A percentile compares a stretch with the other conserved stretches of the same genome.
phyloP scores from a whole-genome alignment of 2,113 vertebrate genomes.

The Zosterops japonicus region DNA sequence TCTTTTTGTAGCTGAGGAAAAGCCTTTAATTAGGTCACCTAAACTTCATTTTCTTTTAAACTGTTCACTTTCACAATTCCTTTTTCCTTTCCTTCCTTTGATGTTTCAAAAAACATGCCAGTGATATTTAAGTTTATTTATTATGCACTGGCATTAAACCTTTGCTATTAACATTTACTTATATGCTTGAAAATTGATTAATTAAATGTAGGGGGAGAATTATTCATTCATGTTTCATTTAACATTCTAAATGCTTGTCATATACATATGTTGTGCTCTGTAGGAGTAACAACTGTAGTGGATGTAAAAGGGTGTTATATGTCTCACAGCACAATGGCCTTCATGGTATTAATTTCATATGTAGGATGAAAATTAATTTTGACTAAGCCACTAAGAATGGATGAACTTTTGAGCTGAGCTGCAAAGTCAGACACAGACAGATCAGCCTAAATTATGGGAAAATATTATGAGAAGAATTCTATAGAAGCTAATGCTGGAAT shows the following conservation, averaged over 20 bases:
- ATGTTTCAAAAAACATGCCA: constrained; percentile 69
- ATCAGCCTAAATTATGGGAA: not conserved
- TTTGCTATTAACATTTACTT: constrained; percentile 76
- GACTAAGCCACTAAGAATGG: not conserved
- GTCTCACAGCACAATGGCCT: not conserved
- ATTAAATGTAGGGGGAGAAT: constrained; percentile 66
- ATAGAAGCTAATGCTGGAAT: not conserved
- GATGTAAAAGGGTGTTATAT: not conserved
- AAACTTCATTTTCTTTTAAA: constrained; percentile 69
- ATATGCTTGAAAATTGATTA: constrained; percentile 71
- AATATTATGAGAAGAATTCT: not conserved
- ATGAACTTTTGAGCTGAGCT: not conserved
- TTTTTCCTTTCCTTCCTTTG: constrained; percentile 67
- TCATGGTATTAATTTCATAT: not conserved
- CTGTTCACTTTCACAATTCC: constrained; percentile 49
- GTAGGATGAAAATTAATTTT: constrained; percentile 5
- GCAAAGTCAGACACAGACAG: not conserved
- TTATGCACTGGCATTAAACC: constrained; percentile 73
- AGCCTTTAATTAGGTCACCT: constrained; percentile 70
- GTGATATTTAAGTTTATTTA: constrained; percentile 75
- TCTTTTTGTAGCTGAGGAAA: constrained; percentile 56
- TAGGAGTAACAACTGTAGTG: constrained; percentile 5
- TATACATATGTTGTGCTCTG: not conserved
- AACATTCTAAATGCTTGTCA: constrained; percentile 44
- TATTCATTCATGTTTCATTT: constrained; percentile 71